Conservation (phyloP, 2,113 vertebrate species). For the Bungarus multicinctus region DNA sequence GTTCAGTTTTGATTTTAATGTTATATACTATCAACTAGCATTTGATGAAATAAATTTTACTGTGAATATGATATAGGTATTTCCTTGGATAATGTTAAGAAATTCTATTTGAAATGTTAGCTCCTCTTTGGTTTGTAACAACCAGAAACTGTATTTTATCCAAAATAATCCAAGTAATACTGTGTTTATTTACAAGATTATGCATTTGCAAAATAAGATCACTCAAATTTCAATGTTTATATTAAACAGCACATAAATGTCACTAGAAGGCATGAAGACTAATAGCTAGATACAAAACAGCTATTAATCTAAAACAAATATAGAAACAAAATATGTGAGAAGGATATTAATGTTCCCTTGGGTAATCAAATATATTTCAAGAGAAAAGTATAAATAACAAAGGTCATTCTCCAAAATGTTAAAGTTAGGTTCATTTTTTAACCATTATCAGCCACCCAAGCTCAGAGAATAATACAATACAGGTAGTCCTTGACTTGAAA, state of each 20-base stretch:
- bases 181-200: background rate
- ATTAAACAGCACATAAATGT: background rate
- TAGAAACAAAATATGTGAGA: background rate
- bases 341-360: background rate
- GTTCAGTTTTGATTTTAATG: background rate
- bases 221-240: background rate
- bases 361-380: background rate
- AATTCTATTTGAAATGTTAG: background rate
- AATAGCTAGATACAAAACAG: background rate
- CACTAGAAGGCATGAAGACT: background rate
- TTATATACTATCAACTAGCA: background rate
- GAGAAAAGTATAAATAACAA: background rate
- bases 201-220: background rate
- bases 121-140: background rate
- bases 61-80: background rate
- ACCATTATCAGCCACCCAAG: background rate
- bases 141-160: background rate
- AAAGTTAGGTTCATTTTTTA: background rate
- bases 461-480: background rate
- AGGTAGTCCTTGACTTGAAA: background rate
- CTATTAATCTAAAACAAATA: background rate
- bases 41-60: background rate
- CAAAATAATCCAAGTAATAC: background rate
- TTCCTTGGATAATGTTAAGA: background rate
- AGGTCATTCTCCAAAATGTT: background rate